Conservation (phyloP, 1,140 invertebrate species). For the Panagrolaimus sp. region DNA sequence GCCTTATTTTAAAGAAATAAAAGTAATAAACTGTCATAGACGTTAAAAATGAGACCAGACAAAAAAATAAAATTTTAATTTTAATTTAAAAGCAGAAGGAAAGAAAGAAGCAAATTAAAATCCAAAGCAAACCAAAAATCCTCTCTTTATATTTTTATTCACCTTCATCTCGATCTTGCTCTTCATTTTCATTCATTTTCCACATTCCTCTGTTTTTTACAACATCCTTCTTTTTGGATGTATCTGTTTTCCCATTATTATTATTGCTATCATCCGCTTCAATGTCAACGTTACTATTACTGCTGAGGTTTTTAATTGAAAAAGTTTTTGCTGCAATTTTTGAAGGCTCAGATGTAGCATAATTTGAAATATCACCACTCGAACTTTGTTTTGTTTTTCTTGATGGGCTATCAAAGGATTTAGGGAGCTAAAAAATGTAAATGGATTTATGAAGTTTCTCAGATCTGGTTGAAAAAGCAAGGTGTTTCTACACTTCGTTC, state of each 20-base stretch:
- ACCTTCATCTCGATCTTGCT: conserved; percentile 9
- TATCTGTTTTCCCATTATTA: not conserved
- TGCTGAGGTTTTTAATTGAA: not conserved
- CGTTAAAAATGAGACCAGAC: too few relatives aligned
- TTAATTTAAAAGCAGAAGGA: too few relatives aligned
- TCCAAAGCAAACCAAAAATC: too few relatives aligned
- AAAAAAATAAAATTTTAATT: too few relatives aligned
- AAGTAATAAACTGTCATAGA: too few relatives aligned
- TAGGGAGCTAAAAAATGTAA: not conserved
- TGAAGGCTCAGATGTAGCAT: not conserved
- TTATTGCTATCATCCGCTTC: conserved; percentile 2
- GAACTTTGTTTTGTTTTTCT: not conserved
- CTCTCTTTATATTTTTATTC: too few relatives aligned
- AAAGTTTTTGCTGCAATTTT: too few relatives aligned
- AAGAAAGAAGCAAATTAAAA: too few relatives aligned
- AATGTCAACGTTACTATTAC: not conserved
- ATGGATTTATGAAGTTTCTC: too few relatives aligned
- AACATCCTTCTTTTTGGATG: conserved; percentile 5
- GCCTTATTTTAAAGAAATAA: too few relatives aligned
- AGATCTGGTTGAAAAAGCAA: too few relatives aligned
- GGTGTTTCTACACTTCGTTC: not conserved
- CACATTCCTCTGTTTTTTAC: not conserved
- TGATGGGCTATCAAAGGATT: not conserved
- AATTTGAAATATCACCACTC: conserved; percentile 6
- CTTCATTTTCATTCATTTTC: conserved; percentile 16